A percentile compares a stretch with the other conserved stretches of the same genome.
Evolutionary conservation across 2,888 invertebrate species (phyloP).

Genomic region (Eristalis pertinax): DNA sequence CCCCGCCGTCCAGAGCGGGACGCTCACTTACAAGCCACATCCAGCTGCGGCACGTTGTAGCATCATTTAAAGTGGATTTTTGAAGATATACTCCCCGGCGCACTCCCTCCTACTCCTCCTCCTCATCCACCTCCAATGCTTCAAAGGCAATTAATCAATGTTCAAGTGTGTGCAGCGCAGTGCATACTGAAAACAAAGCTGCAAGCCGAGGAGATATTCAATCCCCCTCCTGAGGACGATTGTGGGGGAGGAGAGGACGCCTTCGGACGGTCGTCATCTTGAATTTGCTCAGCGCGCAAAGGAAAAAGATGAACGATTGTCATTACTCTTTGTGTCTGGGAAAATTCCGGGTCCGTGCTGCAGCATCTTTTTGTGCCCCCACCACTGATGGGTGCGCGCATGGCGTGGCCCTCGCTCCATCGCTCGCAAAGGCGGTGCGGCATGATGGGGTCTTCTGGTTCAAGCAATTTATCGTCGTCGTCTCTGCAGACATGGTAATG

Average conservation of each 20-base stretch:
- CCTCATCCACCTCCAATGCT: background rate
- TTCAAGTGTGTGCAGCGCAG: constrained; percentile 45
- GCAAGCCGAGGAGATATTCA: constrained; percentile 40
- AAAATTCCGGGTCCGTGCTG: constrained; percentile 48
- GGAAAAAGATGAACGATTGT: constrained; percentile 70
- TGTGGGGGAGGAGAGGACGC: constrained; percentile 55
- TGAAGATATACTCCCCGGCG: constrained; percentile 29
- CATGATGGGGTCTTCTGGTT: constrained; percentile 52
- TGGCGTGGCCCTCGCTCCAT: background rate
- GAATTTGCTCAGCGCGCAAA: constrained; percentile 26
- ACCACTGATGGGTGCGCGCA: background rate
- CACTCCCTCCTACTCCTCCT: background rate
- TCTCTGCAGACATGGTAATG: constrained; percentile 61
- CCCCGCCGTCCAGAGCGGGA: constrained; percentile 33
- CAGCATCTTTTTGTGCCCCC: constrained; percentile 23
- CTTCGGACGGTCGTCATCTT: background rate
- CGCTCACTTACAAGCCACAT: constrained; percentile 4
- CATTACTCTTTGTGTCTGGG: constrained; percentile 70
- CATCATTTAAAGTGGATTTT: constrained; percentile 66
- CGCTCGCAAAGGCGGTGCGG: too few species aligned
- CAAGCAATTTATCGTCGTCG: constrained; percentile 57
- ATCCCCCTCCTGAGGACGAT: constrained; percentile 40
- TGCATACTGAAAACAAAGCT: constrained; percentile 32
- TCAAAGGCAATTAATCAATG: constrained; percentile 60
- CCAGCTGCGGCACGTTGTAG: constrained; percentile 45